These are phyloP conservation scores for Microtus montanus DNA, from an alignment of 2,113 vertebrate species.

Conservation along the genomic window DNA sequence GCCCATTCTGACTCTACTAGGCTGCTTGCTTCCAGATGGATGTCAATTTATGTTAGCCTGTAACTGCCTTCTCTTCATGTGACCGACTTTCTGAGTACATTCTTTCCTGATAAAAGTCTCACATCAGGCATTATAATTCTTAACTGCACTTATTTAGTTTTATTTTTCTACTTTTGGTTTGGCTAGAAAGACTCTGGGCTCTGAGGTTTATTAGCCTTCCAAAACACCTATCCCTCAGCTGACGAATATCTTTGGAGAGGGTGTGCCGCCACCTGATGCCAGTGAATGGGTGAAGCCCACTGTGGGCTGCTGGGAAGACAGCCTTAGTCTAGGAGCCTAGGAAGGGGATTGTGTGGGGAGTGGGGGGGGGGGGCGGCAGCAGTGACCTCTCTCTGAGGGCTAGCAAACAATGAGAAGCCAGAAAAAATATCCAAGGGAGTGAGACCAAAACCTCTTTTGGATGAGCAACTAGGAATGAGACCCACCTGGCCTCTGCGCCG, in stretches of 20 bases:
- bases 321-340: neutral
- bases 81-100: neutral
- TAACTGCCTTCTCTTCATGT: neutral
- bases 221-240: neutral
- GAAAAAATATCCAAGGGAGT: neutral
- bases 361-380: neutral
- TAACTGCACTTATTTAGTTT: constrained; percentile 20
- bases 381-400: neutral
- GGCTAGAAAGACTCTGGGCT: constrained; percentile 2
- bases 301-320: neutral
- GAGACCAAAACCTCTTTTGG: neutral
- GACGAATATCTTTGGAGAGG: neutral
- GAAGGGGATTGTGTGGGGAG: neutral
- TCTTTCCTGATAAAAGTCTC: constrained; percentile 16
- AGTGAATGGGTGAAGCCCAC: neutral
- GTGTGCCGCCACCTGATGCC: neutral
- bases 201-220: neutral
- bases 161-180: constrained; percentile 33
- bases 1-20: constrained; percentile 71
- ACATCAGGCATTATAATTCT: neutral
- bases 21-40: constrained; percentile 78
- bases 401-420: neutral
- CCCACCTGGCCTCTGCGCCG: neutral
- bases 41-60: constrained; percentile 14
- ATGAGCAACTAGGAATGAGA: neutral